Percentiles rank a stretch among this genome's conserved stretches.
These are phyloP conservation scores for Mustelus asterias DNA, from an alignment of 2,113 vertebrate species.

Conservation along the genomic window DNA sequence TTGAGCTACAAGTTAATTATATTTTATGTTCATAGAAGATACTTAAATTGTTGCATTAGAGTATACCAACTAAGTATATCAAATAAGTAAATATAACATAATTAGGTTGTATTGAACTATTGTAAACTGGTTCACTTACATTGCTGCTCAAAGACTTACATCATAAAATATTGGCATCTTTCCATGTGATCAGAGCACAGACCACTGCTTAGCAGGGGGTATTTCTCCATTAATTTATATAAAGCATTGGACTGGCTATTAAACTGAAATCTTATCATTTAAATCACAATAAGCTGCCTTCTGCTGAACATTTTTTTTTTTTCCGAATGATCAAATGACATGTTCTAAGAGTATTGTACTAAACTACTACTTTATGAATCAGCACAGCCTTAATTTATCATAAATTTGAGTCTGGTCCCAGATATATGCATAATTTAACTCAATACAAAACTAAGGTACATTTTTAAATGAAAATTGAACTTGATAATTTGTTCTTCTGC, in stretches of 20 bases:
- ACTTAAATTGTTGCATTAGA: not conserved
- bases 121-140: not conserved
- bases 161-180: not conserved
- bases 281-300: not conserved
- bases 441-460: not conserved
- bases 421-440: not conserved
- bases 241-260: not conserved
- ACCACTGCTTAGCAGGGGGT: not conserved
- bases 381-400: not conserved
- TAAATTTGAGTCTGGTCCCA: not conserved
- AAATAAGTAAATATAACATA: not conserved
- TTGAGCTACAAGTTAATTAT: not conserved
- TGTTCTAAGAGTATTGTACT: not conserved
- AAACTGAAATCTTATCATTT: slow-evolving; percentile 14
- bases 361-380: not conserved
- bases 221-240: not conserved
- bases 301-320: not conserved
- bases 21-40: not conserved
- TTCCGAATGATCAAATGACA: not conserved
- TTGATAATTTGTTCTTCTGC: not conserved
- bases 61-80: not conserved
- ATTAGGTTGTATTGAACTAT: not conserved
- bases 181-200: not conserved
- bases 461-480: not conserved
- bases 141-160: not conserved